Conservation (phyloP, 2,888 invertebrate species). For the Polylopha cassiicola region DNA sequence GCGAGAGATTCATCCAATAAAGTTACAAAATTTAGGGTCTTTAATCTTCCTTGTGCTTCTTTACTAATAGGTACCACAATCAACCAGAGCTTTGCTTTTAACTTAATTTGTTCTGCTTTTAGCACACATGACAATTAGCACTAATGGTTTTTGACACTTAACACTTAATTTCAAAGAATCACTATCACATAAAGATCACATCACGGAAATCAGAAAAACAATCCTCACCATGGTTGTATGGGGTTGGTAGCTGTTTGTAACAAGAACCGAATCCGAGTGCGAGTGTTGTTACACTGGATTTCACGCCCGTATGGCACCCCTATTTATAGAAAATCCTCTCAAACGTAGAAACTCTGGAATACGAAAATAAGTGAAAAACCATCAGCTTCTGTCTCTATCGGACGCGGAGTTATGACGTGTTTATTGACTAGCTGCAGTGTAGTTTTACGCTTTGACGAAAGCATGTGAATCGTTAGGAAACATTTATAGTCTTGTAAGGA, state of each 20-base stretch:
- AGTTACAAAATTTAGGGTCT: too few species aligned
- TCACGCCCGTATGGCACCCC: constrained; percentile 60
- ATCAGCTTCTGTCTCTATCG: constrained; percentile 52
- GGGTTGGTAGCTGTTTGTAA: constrained; percentile 58
- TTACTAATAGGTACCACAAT: too few species aligned
- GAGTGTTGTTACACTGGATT: constrained; percentile 75
- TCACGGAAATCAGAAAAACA: constrained; percentile 28
- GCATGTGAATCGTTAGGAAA: constrained; percentile 4
- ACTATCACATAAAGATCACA: constrained; percentile 28
- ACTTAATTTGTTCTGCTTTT: too few species aligned
- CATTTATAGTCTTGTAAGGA: constrained; percentile 1
- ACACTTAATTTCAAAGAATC: constrained; percentile 21
- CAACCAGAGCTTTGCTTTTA: too few species aligned
- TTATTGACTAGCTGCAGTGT: constrained; percentile 26
- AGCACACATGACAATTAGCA: too few species aligned
- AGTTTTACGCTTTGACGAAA: constrained; percentile 9
- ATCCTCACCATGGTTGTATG: constrained; percentile 65
- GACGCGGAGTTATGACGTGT: constrained; percentile 38
- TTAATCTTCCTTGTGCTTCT: too few species aligned
- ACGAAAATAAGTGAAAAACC: constrained; percentile 72
- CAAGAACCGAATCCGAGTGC: constrained; percentile 75
- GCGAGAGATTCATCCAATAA: too few species aligned
- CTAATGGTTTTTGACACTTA: constrained; percentile 22
- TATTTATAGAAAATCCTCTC: constrained; percentile 69
- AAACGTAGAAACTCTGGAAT: constrained; percentile 50